These are phyloP conservation scores for Aplocera efformata DNA, from an alignment of 2,888 invertebrate species.

Conservation along the genomic window DNA sequence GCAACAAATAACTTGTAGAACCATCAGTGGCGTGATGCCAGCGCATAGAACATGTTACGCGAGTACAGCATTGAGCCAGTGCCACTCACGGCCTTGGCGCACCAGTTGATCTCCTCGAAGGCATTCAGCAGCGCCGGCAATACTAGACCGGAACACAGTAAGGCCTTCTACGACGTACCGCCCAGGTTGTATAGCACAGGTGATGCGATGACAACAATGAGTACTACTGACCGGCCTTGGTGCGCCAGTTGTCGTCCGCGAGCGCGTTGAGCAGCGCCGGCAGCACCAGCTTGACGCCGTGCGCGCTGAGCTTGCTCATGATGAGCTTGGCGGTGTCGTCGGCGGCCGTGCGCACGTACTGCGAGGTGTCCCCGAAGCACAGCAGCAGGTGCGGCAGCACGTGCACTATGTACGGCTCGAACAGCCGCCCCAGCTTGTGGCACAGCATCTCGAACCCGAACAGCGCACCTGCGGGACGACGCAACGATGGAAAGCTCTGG, in stretches of 20 bases:
- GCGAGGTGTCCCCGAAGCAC: slow-evolving; percentile 97
- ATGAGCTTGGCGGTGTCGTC: slow-evolving; percentile 98
- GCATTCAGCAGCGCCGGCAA: too few species aligned
- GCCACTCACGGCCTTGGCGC: too few species aligned
- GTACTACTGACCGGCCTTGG: slow-evolving; percentile 91
- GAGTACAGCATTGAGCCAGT: too few species aligned
- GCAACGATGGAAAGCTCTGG: too few species aligned
- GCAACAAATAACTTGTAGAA: too few species aligned
- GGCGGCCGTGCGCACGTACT: slow-evolving; percentile 97
- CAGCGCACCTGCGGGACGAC: slow-evolving; percentile 84
- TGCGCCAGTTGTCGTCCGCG: slow-evolving; percentile 99
- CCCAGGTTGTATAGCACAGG: too few species aligned
- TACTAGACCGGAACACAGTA: too few species aligned
- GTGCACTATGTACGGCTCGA: slow-evolving; percentile 99
- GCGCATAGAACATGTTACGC: too few species aligned
- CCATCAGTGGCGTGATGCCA: too few species aligned
- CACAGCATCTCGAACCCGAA: slow-evolving; percentile 99
- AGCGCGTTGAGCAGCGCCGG: slow-evolving; percentile 95
- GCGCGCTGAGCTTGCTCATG: slow-evolving; percentile 96
- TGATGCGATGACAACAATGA: too few species aligned
- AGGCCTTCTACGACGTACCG: too few species aligned
- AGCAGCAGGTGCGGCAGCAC: slow-evolving; percentile 96
- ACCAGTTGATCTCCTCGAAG: too few species aligned
- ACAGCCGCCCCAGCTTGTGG: slow-evolving; percentile 95
- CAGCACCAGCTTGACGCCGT: slow-evolving; percentile 98